A percentile compares a stretch with the other conserved stretches of the same genome.
These are phyloP conservation scores for Acronicta alni DNA, from an alignment of 2,888 invertebrate species.

Conservation along the genomic window DNA sequence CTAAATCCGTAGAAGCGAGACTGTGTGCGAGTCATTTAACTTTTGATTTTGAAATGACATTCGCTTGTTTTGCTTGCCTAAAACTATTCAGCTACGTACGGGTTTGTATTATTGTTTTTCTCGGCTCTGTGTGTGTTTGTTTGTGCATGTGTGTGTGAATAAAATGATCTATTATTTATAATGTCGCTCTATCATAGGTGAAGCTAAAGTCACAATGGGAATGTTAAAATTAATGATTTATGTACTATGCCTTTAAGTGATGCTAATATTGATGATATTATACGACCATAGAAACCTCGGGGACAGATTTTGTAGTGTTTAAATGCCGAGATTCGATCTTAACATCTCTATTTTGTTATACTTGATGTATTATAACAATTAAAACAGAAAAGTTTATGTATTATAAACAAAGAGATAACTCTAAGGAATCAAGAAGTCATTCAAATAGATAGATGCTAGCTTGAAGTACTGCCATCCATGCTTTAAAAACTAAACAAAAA, in stretches of 20 bases:
- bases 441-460: no score
- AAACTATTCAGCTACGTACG: conserved; percentile 48
- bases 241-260: not conserved
- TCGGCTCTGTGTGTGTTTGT: conserved; percentile 15
- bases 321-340: not conserved
- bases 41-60: conserved; percentile 72
- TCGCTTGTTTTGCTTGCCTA: conserved; percentile 53
- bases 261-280: not conserved
- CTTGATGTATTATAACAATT: no score
- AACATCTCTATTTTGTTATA: no score
- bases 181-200: conserved; percentile 25
- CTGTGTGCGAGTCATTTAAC: conserved; percentile 61
- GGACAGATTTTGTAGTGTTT: not conserved
- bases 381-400: no score
- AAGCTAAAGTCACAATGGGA: conserved; percentile 12
- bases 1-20: conserved; percentile 17
- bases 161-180: conserved; percentile 1
- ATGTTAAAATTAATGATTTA: not conserved
- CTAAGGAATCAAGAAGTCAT: no score
- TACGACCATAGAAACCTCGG: not conserved
- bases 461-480: no score
- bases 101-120: conserved; percentile 15
- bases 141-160: conserved; percentile 10
- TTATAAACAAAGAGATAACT: no score
- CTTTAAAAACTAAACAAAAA: no score